These are phyloP conservation scores for Gallinago solitaria DNA, from an alignment of 2,797 vertebrate genomes.

Conservation along the genomic window DNA sequence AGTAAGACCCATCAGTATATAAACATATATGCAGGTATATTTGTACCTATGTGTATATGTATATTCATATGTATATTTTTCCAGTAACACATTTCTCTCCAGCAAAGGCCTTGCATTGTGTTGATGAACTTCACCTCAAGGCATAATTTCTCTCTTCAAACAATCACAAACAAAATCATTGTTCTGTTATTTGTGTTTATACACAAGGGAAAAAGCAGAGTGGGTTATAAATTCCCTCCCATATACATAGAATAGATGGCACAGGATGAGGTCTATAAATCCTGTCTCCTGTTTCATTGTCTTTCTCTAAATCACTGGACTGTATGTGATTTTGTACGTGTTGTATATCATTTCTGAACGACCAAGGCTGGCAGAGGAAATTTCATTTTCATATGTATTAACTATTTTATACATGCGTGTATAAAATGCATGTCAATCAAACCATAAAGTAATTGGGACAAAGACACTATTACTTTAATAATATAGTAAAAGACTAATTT, in stretches of 20 bases:
- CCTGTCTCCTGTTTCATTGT: not conserved
- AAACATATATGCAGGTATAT: not conserved
- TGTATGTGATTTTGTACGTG: not conserved
- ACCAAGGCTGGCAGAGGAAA: not conserved
- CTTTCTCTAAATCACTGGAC: not conserved
- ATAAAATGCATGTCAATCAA: not conserved
- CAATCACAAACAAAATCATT: not conserved
- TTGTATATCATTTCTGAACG: not conserved
- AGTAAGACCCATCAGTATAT: not conserved
- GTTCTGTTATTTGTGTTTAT: not conserved
- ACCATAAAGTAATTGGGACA: not conserved
- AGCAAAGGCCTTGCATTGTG: not conserved
- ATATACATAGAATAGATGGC: not conserved
- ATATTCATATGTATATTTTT: not conserved
- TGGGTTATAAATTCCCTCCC: not conserved
- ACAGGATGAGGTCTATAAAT: not conserved
- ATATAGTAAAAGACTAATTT: slow-evolving; percentile 18
- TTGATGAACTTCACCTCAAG: not conserved
- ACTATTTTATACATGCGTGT: not conserved
- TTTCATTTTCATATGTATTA: not conserved
- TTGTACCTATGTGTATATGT: not conserved
- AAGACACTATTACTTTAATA: slow-evolving; percentile 9
- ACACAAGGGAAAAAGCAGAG: not conserved
- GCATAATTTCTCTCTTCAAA: not conserved
- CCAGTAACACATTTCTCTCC: not conserved